phyloP scores from a whole-genome alignment of 1,140 invertebrate genomes.

The Drosophila baimaii region DNA sequence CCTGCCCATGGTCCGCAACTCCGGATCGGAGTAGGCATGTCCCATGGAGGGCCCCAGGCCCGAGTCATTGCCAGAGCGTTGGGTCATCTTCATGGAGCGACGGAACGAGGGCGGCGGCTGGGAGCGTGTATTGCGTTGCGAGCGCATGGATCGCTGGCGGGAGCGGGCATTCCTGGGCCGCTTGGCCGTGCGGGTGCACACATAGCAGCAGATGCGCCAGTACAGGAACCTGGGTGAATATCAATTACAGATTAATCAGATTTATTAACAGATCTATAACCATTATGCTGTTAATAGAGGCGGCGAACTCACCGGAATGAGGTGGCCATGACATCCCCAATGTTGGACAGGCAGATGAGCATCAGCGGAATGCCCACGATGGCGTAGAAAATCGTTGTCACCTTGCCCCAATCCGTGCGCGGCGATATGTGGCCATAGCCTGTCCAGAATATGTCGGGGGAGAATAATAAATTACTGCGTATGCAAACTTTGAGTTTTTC shows the following conservation, averaged over 20 bases:
- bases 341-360: slow-evolving; percentile 96
- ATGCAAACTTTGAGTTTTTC: slow-evolving; percentile 10
- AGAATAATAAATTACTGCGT: slow-evolving; percentile 6
- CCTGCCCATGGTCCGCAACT: slow-evolving; percentile 83
- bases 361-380: slow-evolving; percentile 97
- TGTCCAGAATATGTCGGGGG: slow-evolving; percentile 80
- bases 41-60: slow-evolving; percentile 84
- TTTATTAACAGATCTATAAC: too few relatives aligned
- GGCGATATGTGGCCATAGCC: slow-evolving; percentile 98
- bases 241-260: neutral
- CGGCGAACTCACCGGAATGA: slow-evolving; percentile 89
- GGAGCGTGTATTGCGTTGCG: slow-evolving; percentile 75
- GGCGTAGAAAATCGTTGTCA: slow-evolving; percentile 98
- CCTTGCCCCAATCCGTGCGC: slow-evolving; percentile 95
- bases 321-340: slow-evolving; percentile 97
- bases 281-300: neutral
- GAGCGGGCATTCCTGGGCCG: slow-evolving; percentile 85
- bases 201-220: slow-evolving; percentile 95
- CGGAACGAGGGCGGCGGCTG: slow-evolving; percentile 82
- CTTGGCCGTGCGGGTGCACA: slow-evolving; percentile 92
- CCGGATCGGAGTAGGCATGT: slow-evolving; percentile 86
- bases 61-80: slow-evolving; percentile 87
- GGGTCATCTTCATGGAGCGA: slow-evolving; percentile 88
- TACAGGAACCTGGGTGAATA: slow-evolving; percentile 89
- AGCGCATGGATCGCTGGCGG: slow-evolving; percentile 59